Conservation (phyloP, 2,113 vertebrate genomes). For the Sisor rabdophorus region DNA sequence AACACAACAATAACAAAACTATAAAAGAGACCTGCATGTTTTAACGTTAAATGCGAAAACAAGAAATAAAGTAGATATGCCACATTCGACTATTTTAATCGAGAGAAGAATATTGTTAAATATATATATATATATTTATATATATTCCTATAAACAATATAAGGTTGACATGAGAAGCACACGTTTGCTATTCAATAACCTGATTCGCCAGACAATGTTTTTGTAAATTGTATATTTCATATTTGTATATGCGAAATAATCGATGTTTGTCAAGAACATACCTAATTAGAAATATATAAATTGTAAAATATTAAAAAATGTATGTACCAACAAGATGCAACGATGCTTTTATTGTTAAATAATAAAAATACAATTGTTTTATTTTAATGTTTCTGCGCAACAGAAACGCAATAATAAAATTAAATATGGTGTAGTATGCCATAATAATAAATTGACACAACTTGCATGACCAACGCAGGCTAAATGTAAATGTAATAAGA, state of each 20-base stretch:
- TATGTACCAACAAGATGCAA: background rate
- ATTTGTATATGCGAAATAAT: background rate
- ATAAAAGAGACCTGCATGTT: background rate
- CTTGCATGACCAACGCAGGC: background rate
- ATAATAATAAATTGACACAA: background rate
- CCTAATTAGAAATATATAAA: no score
- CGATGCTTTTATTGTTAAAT: background rate
- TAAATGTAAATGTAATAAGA: slow-evolving; percentile 13
- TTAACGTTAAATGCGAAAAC: background rate
- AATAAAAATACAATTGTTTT: no score
- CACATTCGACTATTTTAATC: background rate
- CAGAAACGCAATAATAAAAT: background rate
- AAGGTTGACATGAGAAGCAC: background rate
- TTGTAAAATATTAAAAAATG: background rate
- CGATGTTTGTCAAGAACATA: background rate
- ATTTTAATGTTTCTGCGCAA: background rate
- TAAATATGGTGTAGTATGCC: background rate
- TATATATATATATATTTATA: background rate
- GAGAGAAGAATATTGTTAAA: no score
- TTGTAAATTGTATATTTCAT: background rate
- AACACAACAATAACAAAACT: no score
- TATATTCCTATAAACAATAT: background rate
- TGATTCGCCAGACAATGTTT: background rate
- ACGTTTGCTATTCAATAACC: background rate
- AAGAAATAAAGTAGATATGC: background rate